Percentiles rank a stretch among this genome's conserved stretches.
phyloP scores from a whole-genome alignment of 1,140 invertebrate genomes.

The Adoxophyes honmai region DNA sequence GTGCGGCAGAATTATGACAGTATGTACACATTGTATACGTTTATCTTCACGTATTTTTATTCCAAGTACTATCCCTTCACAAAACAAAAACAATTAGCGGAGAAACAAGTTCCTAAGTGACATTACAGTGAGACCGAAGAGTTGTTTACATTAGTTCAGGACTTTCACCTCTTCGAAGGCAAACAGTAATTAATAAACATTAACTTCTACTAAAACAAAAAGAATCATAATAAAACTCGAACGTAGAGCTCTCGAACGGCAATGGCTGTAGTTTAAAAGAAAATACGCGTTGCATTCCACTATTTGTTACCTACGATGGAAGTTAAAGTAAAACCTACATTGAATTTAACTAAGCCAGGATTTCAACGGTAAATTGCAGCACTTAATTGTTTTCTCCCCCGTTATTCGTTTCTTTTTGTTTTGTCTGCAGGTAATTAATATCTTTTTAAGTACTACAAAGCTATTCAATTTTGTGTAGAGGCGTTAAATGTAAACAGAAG shows the following conservation, averaged over 20 bases:
- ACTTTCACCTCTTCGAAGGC: no score
- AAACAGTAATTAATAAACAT: not conserved
- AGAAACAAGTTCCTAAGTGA: no score
- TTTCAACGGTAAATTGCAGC: constrained; percentile 1
- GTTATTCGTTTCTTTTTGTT: not conserved
- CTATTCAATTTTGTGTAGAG: not conserved
- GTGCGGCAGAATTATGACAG: no score
- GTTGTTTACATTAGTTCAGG: no score
- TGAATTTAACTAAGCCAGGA: constrained; percentile 1
- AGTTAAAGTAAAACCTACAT: not conserved
- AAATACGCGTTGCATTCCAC: not conserved
- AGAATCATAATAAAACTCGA: constrained; percentile 2
- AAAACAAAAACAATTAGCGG: no score
- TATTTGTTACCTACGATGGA: not conserved
- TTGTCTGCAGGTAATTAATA: constrained; percentile 8
- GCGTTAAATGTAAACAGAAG: not conserved
- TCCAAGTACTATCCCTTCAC: no score
- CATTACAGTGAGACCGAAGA: no score
- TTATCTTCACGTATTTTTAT: no score
- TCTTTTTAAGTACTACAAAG: not conserved
- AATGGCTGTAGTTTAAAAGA: constrained; percentile 10
- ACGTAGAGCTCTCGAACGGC: not conserved
- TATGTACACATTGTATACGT: no score
- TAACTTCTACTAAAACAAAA: not conserved
- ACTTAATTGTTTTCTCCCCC: constrained; percentile 1